Evolutionary conservation across 2,797 vertebrate genomes (phyloP).

Genomic region (Sebastes itinus): DNA sequence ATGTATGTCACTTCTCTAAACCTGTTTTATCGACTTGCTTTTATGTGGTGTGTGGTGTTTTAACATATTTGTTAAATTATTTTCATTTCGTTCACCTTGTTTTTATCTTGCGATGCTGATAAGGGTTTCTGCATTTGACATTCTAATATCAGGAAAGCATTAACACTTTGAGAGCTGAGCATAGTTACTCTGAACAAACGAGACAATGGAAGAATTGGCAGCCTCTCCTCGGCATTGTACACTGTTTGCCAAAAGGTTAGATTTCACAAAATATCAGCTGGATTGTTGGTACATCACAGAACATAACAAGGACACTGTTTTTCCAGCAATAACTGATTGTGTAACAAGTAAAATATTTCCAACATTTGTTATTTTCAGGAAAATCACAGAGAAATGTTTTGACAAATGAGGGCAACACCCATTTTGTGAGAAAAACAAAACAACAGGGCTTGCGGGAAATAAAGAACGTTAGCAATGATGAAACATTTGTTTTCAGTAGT

Average conservation of each 20-base stretch:
- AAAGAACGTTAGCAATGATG: not conserved
- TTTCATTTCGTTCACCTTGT: not conserved
- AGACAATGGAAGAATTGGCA: not conserved
- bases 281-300: not conserved
- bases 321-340: slow-evolving; percentile 1
- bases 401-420: slow-evolving; percentile 22
- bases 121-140: not conserved
- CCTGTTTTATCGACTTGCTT: not conserved
- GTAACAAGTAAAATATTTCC: not conserved
- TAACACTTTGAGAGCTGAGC: not conserved
- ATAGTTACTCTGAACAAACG: not conserved
- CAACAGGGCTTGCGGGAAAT: not conserved
- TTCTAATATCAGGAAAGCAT: slow-evolving; percentile 6
- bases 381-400: slow-evolving; percentile 18
- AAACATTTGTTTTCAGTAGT: not conserved
- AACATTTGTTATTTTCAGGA: not conserved
- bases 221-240: not conserved
- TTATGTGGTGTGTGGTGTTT: not conserved
- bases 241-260: slow-evolving; percentile 8
- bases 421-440: slow-evolving; percentile 5
- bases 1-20: not conserved
- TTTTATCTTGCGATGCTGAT: not conserved
- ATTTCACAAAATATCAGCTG: not conserved
- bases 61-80: not conserved
- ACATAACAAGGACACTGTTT: not conserved